Evolutionary conservation across 2,888 invertebrate species (phyloP).

Genomic region (Habroteleia sp.): DNA sequence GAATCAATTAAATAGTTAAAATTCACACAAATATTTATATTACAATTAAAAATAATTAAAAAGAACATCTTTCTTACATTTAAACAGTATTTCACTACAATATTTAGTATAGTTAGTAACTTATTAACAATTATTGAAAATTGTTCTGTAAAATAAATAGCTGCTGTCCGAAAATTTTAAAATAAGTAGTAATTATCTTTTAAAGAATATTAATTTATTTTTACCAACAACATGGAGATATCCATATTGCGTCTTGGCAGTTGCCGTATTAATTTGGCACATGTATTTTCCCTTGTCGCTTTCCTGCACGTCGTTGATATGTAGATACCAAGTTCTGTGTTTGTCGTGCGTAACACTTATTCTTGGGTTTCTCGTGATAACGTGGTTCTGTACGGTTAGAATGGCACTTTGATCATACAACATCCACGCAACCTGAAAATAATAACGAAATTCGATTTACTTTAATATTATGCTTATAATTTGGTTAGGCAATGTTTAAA

Average conservation of each 20-base stretch:
- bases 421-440: constrained; percentile 95
- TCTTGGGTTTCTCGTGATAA: constrained; percentile 95
- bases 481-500: constrained; percentile 4
- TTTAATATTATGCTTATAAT: constrained; percentile 6
- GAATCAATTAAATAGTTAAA: no score
- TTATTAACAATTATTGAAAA: no score
- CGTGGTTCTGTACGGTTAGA: constrained; percentile 95
- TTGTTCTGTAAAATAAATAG: no score
- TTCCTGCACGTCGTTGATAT: constrained; percentile 94
- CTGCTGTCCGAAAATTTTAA: no score
- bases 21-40: no score
- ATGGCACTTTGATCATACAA: constrained; percentile 97
- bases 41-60: no score
- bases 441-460: constrained; percentile 29
- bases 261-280: constrained; percentile 96
- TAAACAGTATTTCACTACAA: no score
- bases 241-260: constrained; percentile 95
- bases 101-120: no score
- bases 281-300: constrained; percentile 96
- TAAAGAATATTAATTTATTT: constrained; percentile 76
- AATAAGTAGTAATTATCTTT: no score
- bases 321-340: constrained; percentile 95
- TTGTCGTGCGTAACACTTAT: constrained; percentile 96
- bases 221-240: constrained; percentile 95
- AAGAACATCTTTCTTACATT: no score